Evolutionary conservation across 2,113 vertebrate genomes (phyloP), one percentile per base, ranked within the genome.

Genomic region (Nannospalax galili): DNA sequence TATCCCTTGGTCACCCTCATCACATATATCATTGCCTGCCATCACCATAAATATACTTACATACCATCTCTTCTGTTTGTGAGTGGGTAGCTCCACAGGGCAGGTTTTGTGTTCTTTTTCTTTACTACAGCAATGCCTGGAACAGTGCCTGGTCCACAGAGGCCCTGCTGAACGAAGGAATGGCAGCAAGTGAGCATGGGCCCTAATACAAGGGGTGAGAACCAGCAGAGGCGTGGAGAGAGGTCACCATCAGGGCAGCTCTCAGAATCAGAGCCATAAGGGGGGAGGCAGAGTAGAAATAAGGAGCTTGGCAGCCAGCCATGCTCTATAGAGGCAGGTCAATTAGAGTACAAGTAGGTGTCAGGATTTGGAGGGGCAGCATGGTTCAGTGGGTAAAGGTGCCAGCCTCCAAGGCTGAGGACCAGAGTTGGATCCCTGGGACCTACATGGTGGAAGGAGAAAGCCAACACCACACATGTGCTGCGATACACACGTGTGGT

Each of bases 1-100:
- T 79, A 67, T 19, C 11, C 45, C 20, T 5, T 2, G 28, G 45
- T 45, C 37, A 35, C n/a, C 45, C 58, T 91, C 30, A 26, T 24
- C 40, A n/a, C 2, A 1, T 16, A 0, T 5, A 0, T 45, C 42
- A 56, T 32, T 62, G 24, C 45, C 64, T 70, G 28, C 52, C 24
- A 45, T 72, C 84, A 48, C 35, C 78, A 32, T 58, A 56, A 81
- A 82, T 2, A 70, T 77, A 72, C 64, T 90, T 70, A 26, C 1
- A 30, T n/a, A n/a, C 75, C 35, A 9, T 82, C 26, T 67, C n/a
- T 94, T 95, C 60, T 69, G n/a, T 62, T 75, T 77, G 78, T 81
- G 65, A 90, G 52, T 32, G 48, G 16, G 37, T 60, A 67, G 28
- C 40, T 90, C n/a, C 52, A 3, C 11, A 42, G 62, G 37, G 60